Percentiles rank a stretch among this genome's conserved stretches.
Conservation (phyloP, 2,888 invertebrate species). For the Prenolepis imparis region DNA sequence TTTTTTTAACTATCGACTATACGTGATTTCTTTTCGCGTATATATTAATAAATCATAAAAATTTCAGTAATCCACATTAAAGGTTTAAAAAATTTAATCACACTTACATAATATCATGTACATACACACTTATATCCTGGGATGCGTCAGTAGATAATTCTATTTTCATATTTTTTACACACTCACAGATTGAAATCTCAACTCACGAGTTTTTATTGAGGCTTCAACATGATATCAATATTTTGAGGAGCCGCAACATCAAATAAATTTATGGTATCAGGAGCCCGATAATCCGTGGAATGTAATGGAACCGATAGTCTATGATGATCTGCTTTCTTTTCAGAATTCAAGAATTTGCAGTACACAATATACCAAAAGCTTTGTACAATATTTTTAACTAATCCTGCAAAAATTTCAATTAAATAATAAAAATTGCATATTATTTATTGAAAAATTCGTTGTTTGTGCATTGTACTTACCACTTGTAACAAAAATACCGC, state of each 20-base stretch:
- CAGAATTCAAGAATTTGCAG: conserved; percentile 75
- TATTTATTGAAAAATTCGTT: neutral
- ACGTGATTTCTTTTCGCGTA: neutral
- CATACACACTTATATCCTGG: neutral
- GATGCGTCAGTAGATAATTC: neutral
- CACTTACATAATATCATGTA: neutral
- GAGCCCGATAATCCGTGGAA: conserved; percentile 33
- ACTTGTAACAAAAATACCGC: conserved; percentile 96
- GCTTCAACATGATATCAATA: conserved; percentile 75
- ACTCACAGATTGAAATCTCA: conserved; percentile 21
- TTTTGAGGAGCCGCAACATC: conserved; percentile 73
- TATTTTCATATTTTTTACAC: neutral
- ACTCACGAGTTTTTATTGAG: conserved; percentile 67
- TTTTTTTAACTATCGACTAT: neutral
- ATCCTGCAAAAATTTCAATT: conserved; percentile 69
- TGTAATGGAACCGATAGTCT: conserved; percentile 28
- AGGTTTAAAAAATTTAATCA: neutral
- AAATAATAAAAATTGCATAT: conserved; percentile 16
- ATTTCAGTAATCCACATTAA: neutral
- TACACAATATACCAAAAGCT: conserved; percentile 79
- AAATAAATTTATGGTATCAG: conserved; percentile 74
- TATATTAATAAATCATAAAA: neutral
- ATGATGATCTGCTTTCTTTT: conserved; percentile 59
- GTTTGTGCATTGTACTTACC: conserved; percentile 85
- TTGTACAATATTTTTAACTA: conserved; percentile 81